Base-by-base conservation (phyloP, 2,113 vertebrate genomes). In the Hyperoodon ampullatus region DNA sequence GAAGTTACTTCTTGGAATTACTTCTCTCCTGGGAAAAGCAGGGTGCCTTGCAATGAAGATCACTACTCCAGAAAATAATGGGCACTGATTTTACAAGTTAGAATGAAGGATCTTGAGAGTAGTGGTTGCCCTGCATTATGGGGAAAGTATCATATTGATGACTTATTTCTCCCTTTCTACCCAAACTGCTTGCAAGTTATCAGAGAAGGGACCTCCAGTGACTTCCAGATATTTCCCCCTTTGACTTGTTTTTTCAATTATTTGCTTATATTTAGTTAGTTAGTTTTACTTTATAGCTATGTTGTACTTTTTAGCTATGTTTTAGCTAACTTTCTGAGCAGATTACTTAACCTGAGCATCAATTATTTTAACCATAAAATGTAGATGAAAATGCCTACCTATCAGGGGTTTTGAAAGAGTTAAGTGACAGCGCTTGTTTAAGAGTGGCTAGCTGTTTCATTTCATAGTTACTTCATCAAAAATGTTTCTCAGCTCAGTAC, bases 1-100 rank as follows among this genome's bases (percentile, higher is more conserved):
- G 44, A 91, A 87, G 63, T 95, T 78, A 63, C 39, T 94, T 83
- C 81, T 65, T 85, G 44, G 68, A 97, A 58, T 91, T 90, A 65
- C 39, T 66, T 94, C 47, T 81, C 47, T 88, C 50, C 84, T 77
- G 58, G 65, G 91, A 70, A 90, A 95, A 83, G 50, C 82, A 92
- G 15, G 10, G 26, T 81, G 60, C 70, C 33, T 90, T 82, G 53
- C 77, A 95, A 2, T 35, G 86, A 93, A 65, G 58, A 18, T 94
- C 74, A 44, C 33, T 16, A 39, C 44, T 93, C 60, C 80, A 90
- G 74, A 66, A 92, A 81, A 84, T 23, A 93, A 81, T 42, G 28
- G n/a, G 33, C 28, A 78, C 53, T 93, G 50, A 75, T 33, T 95
- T 72, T 85, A 78, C 16, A 88, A 60, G 63, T 55, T 61, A 11